Evolutionary conservation across 2,113 vertebrate species (phyloP).

Genomic region (Pica pica): DNA sequence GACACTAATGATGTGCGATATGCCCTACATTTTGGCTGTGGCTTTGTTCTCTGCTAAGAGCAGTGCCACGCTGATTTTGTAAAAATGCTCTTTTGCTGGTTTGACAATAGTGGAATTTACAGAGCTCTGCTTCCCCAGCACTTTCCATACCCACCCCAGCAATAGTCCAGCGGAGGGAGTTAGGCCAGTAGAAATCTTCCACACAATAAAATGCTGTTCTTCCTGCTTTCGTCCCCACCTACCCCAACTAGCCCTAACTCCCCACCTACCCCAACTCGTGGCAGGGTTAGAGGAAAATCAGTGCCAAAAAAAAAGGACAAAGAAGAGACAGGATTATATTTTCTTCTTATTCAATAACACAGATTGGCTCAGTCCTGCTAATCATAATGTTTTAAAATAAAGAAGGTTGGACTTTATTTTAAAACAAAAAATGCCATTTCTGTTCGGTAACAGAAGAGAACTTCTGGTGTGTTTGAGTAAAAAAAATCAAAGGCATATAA

Average conservation of each 20-base stretch:
- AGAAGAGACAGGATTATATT: background rate
- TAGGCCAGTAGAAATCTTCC: no score
- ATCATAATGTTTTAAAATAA: background rate
- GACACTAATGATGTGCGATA: background rate
- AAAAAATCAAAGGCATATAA: background rate
- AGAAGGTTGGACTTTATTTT: background rate
- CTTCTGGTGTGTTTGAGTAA: background rate
- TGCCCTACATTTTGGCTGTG: background rate
- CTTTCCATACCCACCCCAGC: background rate
- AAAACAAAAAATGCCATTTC: background rate
- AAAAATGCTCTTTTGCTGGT: background rate
- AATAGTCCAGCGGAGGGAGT: background rate
- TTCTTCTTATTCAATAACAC: fast-evolving
- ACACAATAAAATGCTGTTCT: background rate
- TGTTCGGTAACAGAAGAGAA: background rate
- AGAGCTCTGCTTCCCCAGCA: background rate
- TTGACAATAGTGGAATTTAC: background rate
- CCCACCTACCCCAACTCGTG: fast-evolving
- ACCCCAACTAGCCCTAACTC: fast-evolving
- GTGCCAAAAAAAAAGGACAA: no score
- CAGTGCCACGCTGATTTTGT: background rate
- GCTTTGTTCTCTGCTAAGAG: background rate
- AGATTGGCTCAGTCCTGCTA: background rate
- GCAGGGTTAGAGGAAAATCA: background rate
- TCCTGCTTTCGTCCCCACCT: no score